Evolutionary conservation across 2,113 vertebrate species (phyloP), one percentile per base, ranked within the genome.

Genomic region (Procavia capensis): DNA sequence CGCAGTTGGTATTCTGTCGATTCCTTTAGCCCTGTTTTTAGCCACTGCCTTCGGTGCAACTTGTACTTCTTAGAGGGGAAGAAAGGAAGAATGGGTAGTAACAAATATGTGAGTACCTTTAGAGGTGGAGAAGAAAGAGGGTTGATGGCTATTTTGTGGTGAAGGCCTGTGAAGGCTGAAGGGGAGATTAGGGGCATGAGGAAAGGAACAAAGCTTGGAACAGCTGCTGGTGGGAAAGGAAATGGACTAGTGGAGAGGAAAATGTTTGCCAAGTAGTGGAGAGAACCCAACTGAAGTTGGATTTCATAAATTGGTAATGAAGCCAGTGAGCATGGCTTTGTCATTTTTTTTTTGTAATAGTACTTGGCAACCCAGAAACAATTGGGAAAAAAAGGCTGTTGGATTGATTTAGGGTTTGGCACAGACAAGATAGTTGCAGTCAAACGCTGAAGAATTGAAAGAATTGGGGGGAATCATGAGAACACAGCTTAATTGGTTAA

Each of bases 181-280:
- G 57, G 74, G 91, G 68, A 89, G 14, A 7, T 68, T 36, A 1
- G 36, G 86, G 57, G 3, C 75, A 47, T 5, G 5, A 14, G 27
- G 43, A 86, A 50, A 76, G 17, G 84, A 24, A 9, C 29, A 39
- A 31, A 88, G 54, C n/a, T 2, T 88, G 29, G 8, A 88, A 76
- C 90, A 93, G 75, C 76, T 87, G 64, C 36, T 81, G 41, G 43
- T 85, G 63, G 47, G 57, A 90, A 93, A 95, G 88, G 78, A 96
- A 82, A 45, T 14, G 34, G 45, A 24, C n/a, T 75, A 9, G n/a
- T 68, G 39, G 50, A 39, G 89, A 85, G n/a, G 29, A 47, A 85
- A 66, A 63, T n/a, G 68, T 75, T 5, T 91, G 78, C 61, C 86
- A 88, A 78, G n/a, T 74, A 29, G 16, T 70, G 34, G 50, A 78